Evolutionary conservation across 2,113 vertebrate species (phyloP), one percentile per base, ranked within the genome.

Genomic region (Phylloscopus whistleri): DNA sequence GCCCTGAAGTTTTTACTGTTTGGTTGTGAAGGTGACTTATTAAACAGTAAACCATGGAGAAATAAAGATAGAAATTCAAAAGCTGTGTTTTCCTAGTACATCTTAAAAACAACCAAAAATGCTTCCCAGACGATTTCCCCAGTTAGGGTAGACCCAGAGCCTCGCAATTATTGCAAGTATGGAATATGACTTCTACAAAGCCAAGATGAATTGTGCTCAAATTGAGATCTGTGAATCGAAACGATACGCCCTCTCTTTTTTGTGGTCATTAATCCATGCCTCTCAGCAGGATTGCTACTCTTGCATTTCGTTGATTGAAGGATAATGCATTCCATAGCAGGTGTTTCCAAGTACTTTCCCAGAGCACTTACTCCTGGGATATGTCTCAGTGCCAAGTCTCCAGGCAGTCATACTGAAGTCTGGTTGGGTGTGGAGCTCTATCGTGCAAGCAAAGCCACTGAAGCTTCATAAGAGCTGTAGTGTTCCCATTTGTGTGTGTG

Each of bases 41-140:
- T 90, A 94, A 94, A 77, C 39, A 72, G 75, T 58, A 96, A 85
- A 90, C 92, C 48, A 84, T 20, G 56, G 62, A 74, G 19, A 24
- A 70, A 46, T 58, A 86, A 80, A 67, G 46, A n/a, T 22, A 88
- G 43, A 67, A 59, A 56, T 82, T 49, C 10, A 67, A 79, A 84
- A 89, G 24, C 23, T 76, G 10, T 68, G 11, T 60, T 30, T 68
- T 84, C 37, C 27, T 63, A 48, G 2, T 33, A 15, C 3, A 16
- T 49, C 35, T 87, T 37, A 35, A 44, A 76, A 62, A 15, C 11
- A 41, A 26, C 5, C 2, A 23, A 33, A 33, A 30, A 2, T 11
- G 19, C 4, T 41, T 24, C 51, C 30, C 11, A 73, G 10, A 62
- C 5, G 28, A 62, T 20, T 62, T 62, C 59, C 37, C 37, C 11